Evolutionary conservation across 2,113 vertebrate genomes (phyloP), one percentile per base, ranked within the genome.

Genomic region (Pedionomus torquatus): DNA sequence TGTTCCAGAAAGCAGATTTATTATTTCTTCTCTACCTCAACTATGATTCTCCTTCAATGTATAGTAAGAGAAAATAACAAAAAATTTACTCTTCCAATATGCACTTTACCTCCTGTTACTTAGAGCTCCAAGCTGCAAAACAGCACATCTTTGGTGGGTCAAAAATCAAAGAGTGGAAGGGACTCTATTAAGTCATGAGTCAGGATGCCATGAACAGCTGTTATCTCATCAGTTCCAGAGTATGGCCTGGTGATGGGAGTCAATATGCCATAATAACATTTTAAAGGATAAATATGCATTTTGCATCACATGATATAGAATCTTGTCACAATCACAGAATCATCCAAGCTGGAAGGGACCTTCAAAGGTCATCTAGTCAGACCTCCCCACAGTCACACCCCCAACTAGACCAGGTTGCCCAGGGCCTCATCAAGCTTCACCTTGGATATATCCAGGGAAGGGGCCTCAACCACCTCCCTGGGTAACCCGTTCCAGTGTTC

Each of bases 1-100:
- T 89, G 90, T 93, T 95, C 84, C 92, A 95, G 84, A 91, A 91
- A 91, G 75, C 44, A 78, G 71, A 93, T 95, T 95, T 96, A 91
- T 90, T 95, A 71, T 94, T 94, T 95, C 86, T 91, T 79, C 58
- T 66, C 41, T 95, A 52, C 33, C n/a, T 31, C 61, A 94, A 12
- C 46, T 63, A 93, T 49, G 64, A 70, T 31, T 89, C 92, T 52
- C 37, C 33, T 91, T 85, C 86, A 74, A 70, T 76, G 91, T 74
- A 66, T 94, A 87, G 55, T 37, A 78, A 87, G 60, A 58, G 19
- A 85, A 83, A 76, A 75, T 4, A 52, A 52, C 3, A 16, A 63
- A 63, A 30, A 85, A 93, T 83, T 91, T 92, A 58, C 14, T 83
- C 81, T 82, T 93, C 43, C 61, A 79, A 72, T 82, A 72, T 37